Evolutionary conservation across 2,113 vertebrate genomes (phyloP).

Genomic region (Amblyopsis rosae): DNA sequence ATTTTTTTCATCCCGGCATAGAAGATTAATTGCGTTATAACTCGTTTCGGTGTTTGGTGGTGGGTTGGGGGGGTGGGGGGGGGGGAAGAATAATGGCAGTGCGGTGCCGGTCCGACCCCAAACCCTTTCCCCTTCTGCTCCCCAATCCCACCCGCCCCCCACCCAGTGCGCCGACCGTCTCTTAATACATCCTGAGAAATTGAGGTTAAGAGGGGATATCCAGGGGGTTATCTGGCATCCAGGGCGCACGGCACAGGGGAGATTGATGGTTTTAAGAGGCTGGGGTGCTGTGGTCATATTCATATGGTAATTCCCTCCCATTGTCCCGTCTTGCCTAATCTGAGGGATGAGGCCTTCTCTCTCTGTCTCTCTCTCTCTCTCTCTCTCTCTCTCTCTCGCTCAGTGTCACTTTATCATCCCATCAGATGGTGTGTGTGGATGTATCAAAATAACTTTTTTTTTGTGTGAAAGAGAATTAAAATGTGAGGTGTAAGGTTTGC

Average conservation of each 20-base stretch:
- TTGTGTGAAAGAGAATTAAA: slow-evolving; percentile 52
- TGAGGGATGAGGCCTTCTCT: slow-evolving; percentile 57
- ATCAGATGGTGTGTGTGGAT: slow-evolving; percentile 50
- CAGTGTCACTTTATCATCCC: slow-evolving; percentile 73
- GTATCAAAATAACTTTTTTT: slow-evolving; percentile 3
- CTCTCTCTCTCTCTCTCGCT: slow-evolving; percentile 16
- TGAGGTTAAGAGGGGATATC: slow-evolving; percentile 87
- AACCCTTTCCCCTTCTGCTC: slow-evolving; percentile 50
- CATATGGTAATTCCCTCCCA: slow-evolving; percentile 81
- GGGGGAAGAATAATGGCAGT: slow-evolving; percentile 60
- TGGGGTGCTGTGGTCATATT: slow-evolving; percentile 76
- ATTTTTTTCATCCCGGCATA: slow-evolving; percentile 68
- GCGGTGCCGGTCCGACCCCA: slow-evolving; percentile 52
- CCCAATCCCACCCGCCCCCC: slow-evolving; percentile 38
- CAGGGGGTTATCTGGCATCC: slow-evolving; percentile 80
- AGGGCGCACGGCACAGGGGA: slow-evolving; percentile 67
- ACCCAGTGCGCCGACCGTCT: slow-evolving; percentile 63
- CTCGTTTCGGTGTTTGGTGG: slow-evolving; percentile 67
- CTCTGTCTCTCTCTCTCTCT: slow-evolving; percentile 32
- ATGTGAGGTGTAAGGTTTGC: slow-evolving; percentile 42
- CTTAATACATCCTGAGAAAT: slow-evolving; percentile 85
- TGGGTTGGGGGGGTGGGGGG: slow-evolving; percentile 3
- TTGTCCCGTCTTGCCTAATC: slow-evolving; percentile 81
- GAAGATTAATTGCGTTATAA: slow-evolving; percentile 82
- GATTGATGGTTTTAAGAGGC: slow-evolving; percentile 83